Evolutionary conservation across 2,888 invertebrate genomes (phyloP), one percentile per base, ranked within the genome.

Genomic region (Rapana venosa): DNA sequence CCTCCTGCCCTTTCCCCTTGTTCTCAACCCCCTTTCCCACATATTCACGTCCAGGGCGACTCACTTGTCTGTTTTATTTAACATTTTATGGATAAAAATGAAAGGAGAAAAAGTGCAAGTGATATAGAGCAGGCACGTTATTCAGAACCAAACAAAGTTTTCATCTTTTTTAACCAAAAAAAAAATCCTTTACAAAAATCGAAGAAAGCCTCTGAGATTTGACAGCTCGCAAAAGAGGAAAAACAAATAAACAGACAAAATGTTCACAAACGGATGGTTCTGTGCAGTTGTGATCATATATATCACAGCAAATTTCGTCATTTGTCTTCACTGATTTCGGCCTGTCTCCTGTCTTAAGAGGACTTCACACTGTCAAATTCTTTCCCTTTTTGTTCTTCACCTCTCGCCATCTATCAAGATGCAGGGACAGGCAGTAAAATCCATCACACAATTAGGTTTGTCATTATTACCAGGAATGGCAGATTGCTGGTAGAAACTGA

Each of bases 381-480:
- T 30, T 74, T 74, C n/a, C 8, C n/a, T 22, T 74, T 74, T n/a
- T 74, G 5, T 26, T 74, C 26, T 70, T 22, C n/a, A 6, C 6
- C n/a, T n/a, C 74, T 74, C n/a, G 74, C 11, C 74, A n/a, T n/a
- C 74, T 74, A 26, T 74, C 74, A 74, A 74, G 26, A 74, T 74
- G 74, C 74, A 22, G 8, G n/a, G n/a, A n/a, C 74, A 74, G n/a
- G 74, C 74, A 26, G n/a, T 26, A n/a, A 74, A 74, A 74, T 74
- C 74, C n/a, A n/a, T 74, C 74, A 74, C 74, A 74, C 74, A 74
- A 74, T 74, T 74, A 74, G 22, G 74, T 74, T n/a, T 74, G 74
- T 74, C 74, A n/a, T 74, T 74, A 74, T 74, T 74, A 74, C 26
- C 74, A 74, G 74, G 8, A 74, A 74, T 74, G 74, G n/a, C 74